Conservation (phyloP, 2,797 vertebrate genomes). For the Scolopax rusticola region DNA sequence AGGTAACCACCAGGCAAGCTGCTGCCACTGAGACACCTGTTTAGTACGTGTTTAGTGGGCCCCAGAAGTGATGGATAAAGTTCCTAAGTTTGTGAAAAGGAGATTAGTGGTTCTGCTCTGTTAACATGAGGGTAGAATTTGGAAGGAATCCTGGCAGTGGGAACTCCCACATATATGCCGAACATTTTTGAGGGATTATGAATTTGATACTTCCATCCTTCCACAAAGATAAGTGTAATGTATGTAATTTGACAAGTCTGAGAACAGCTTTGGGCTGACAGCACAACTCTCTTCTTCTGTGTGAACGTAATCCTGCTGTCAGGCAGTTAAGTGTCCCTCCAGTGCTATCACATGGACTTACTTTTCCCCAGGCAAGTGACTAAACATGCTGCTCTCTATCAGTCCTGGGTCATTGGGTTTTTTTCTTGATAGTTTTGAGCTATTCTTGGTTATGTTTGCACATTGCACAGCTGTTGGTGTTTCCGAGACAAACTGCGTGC, state of each 20-base stretch:
- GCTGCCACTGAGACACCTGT: background rate
- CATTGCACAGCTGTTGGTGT: background rate
- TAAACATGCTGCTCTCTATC: background rate
- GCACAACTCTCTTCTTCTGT: background rate
- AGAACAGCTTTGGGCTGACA: background rate
- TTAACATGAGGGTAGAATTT: background rate
- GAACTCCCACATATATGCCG: background rate
- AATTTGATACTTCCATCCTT: background rate
- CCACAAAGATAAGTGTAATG: background rate
- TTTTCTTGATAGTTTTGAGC: background rate
- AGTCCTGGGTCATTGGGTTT: background rate
- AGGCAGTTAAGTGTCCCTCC: background rate
- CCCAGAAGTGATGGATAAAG: background rate
- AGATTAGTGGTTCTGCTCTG: background rate
- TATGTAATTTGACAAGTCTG: background rate
- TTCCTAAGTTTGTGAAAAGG: background rate
- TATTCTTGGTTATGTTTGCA: background rate
- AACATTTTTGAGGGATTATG: background rate
- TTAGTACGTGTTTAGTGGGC: fast-evolving
- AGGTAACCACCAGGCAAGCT: conserved; percentile 80
- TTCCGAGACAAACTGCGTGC: background rate
- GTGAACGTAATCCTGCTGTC: background rate
- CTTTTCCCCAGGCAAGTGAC: background rate
- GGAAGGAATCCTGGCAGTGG: background rate
- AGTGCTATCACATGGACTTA: background rate